These are phyloP conservation scores for Catocala nupta DNA, from an alignment of 2,888 invertebrate species.

Conservation along the genomic window DNA sequence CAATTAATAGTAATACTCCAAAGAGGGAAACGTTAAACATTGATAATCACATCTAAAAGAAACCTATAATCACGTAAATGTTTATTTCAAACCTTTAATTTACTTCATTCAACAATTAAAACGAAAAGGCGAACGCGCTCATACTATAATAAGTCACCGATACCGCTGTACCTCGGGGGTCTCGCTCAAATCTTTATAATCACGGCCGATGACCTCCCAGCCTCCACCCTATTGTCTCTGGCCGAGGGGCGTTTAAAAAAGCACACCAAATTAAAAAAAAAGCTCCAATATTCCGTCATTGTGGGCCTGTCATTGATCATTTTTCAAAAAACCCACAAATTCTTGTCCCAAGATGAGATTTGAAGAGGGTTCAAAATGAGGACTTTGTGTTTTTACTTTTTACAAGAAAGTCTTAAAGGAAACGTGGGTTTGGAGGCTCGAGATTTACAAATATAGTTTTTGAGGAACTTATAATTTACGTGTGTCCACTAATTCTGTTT, in stretches of 20 bases:
- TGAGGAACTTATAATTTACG: conserved; percentile 41
- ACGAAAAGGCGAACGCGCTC: conserved; percentile 10
- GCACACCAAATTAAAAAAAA: conserved; percentile 40
- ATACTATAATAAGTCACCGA: conserved; percentile 38
- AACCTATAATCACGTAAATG: conserved; percentile 31
- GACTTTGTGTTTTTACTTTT: conserved; percentile 50
- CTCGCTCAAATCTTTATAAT: conserved; percentile 49
- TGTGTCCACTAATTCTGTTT: conserved; percentile 31
- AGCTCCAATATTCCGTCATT: conserved; percentile 78
- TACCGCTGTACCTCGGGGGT: conserved; percentile 32
- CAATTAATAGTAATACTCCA: neutral
- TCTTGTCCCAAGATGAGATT: conserved; percentile 71
- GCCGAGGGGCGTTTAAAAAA: conserved; percentile 62
- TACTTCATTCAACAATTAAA: conserved; percentile 18
- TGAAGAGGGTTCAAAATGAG: conserved; percentile 60
- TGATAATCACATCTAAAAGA: conserved; percentile 3
- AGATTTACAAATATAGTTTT: conserved; percentile 27
- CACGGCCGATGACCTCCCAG: conserved; percentile 65
- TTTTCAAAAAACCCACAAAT: conserved; percentile 82
- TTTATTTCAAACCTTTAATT: conserved; percentile 23
- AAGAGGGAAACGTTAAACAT: neutral
- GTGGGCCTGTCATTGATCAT: conserved; percentile 84
- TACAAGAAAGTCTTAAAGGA: conserved; percentile 41
- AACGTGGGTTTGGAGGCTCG: conserved; percentile 29
- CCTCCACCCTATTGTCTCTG: conserved; percentile 74